Evolutionary conservation across 2,113 vertebrate genomes (phyloP), one percentile per base, ranked within the genome.

Genomic region (Limanda limanda): DNA sequence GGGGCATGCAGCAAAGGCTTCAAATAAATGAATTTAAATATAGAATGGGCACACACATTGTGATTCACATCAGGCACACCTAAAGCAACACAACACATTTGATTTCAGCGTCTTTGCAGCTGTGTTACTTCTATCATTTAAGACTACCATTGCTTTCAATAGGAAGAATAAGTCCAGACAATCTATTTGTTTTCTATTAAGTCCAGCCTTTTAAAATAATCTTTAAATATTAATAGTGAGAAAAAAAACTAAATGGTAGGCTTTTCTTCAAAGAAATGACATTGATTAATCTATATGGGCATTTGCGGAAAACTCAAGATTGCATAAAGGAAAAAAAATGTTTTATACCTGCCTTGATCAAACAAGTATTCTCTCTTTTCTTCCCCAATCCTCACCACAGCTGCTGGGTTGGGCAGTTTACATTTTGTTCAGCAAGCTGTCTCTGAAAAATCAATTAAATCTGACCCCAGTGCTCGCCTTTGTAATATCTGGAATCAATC

Each of bases 21-120:
- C 81, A 92, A 90, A 93, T 88, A 88, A 92, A 74, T 86, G 80
- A 88, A 90, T 93, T 92, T 93, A 92, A 92, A 94, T 93, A 91
- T 91, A 81, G 90, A 91, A 88, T 85, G 86, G 77, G 88, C 85
- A 76, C 57, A 73, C 74, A 71, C 68, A 92, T 90, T 83, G 79
- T 75, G 76, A 88, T 92, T 92, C 86, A 87, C 76, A 63, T 84
- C 89, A 91, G 84, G 85, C 47, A 21, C 80, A 77, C 78, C 80
- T 81, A 63, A 66, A 87, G 82, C 74, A 74, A 85, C 72, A 82
- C 73, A 63, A 79, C 63, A 51, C 59, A 63, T 76, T 74, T 72
- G 47, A 40, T 82, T 75, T 82, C 54, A 58, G 65, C 76, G 52
- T 82, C 64, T 75, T 81, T 81, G 57, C 62, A 71, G 67, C 68